Percentiles rank a stretch among this genome's conserved stretches.
Evolutionary conservation across 2,113 vertebrate genomes (phyloP).

Genomic region (Oreochromis aureus): DNA sequence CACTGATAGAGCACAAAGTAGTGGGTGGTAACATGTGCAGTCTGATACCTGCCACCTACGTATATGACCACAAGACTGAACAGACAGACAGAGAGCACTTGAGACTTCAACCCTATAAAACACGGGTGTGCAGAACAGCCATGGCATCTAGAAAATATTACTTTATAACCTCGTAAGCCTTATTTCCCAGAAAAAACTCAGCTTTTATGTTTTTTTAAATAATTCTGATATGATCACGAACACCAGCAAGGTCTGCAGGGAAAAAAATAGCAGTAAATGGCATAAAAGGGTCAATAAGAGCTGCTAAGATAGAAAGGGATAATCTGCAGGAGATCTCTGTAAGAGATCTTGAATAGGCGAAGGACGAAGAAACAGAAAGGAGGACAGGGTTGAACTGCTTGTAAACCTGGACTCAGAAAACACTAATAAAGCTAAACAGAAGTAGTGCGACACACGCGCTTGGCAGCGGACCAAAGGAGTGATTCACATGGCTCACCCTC

Average conservation of each 20-base stretch:
- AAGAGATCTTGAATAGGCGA: not conserved
- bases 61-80: not conserved
- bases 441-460: not conserved
- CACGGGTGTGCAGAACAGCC: not conserved
- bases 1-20: not conserved
- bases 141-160: not conserved
- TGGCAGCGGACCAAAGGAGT: not conserved
- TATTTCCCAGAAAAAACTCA: not conserved
- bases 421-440: not conserved
- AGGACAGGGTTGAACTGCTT: not conserved
- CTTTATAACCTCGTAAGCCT: not conserved
- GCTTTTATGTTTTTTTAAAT: not conserved
- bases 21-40: not conserved
- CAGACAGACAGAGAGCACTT: not conserved
- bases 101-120: not conserved
- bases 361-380: not conserved
- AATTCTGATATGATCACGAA: not conserved
- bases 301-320: not conserved
- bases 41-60: not conserved
- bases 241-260: not conserved
- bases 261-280: not conserved
- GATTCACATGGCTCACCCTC: constrained; percentile 76
- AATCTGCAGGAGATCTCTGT: not conserved
- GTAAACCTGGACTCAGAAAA: not conserved
- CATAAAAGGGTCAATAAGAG: not conserved